Percentiles rank a stretch among this genome's conserved stretches.
These are phyloP conservation scores for Parotocinclus haroldoi DNA, from an alignment of 2,797 vertebrate species.

Conservation along the genomic window DNA sequence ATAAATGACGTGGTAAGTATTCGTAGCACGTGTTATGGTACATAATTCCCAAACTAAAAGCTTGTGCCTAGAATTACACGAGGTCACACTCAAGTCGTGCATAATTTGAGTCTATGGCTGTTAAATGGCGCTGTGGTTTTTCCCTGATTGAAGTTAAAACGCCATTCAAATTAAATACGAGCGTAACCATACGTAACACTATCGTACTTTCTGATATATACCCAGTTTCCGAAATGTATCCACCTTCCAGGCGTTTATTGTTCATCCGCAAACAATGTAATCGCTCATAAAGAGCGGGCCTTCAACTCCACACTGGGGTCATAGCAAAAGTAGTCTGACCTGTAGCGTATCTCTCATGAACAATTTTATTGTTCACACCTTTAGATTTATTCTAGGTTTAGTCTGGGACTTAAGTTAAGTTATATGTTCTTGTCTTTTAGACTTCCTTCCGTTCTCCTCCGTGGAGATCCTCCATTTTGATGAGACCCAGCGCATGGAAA, in stretches of 20 bases:
- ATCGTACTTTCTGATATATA: too few relatives aligned
- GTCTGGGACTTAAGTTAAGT: not conserved
- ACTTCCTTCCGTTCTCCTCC: constrained; percentile 10
- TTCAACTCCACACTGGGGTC: too few relatives aligned
- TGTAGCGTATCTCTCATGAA: not conserved
- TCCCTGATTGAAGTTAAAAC: not conserved
- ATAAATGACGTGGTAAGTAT: too few relatives aligned
- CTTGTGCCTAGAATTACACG: not conserved
- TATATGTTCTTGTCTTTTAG: not conserved
- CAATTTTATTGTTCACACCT: not conserved
- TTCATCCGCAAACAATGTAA: not conserved
- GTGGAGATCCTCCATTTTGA: constrained; percentile 48
- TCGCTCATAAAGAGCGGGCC: not conserved
- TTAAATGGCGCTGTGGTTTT: not conserved
- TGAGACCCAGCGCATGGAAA: constrained; percentile 13
- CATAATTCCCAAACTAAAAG: too few relatives aligned
- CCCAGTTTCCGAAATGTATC: too few relatives aligned
- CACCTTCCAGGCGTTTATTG: not conserved
- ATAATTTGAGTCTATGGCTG: too few relatives aligned
- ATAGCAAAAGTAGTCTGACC: too few relatives aligned
- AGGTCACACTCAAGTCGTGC: not conserved
- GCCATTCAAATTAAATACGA: too few relatives aligned
- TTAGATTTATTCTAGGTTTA: not conserved
- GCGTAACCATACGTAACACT: too few relatives aligned
- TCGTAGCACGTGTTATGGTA: too few relatives aligned